Base-by-base conservation (phyloP, 2,113 vertebrate genomes). In the Pituophis catenifer region DNA sequence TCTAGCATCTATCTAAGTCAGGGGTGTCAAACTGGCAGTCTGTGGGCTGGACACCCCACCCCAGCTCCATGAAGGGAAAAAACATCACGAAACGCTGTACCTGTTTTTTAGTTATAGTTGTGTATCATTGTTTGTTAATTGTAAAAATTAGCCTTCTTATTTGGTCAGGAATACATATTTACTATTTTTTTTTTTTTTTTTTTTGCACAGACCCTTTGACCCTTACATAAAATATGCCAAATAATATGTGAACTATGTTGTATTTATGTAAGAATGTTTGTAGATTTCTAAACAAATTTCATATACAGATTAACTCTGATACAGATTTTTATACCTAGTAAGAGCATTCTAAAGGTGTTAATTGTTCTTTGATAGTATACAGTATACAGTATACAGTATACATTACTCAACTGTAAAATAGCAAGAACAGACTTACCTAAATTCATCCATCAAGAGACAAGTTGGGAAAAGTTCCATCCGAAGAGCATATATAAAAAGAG, bases 341-440 rank as follows among this genome's bases (percentile, higher is more conserved):
- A 13, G 9, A 24, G 48, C 62, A 65, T 38, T 33, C n/a, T 92
- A 52, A 88, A 53, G 23, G 29, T 54, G 12, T 70, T 52, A 70
- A 70, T 10, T 26, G 6, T 75, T 81, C 17, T 81, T 81, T 38
- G 21, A 57, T 38, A 86, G 12, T 59, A 44, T n/a, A 58, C 50
- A 8, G 38, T 86, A 44, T 55, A 89, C 48, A 62, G n/a, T n/a
- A n/a, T n/a, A 58, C 50, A 8, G 38, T 86, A 44, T 55, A 89
- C 48, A 62, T 86, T 2, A 59, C 44, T 86, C 21, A 0, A 8
- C 17, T 58, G 8, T 86, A 52, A 90, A 50, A 29, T 6, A 53
- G 38, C 24, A 90, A 95, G 89, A 44, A 70, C 1, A 24, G 44
- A 96, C 97, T 97, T 92, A 97, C 97, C 97, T 97, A 87, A 90